These are phyloP conservation scores for Noctua pronuba DNA, from an alignment of 2,888 invertebrate species.

Conservation along the genomic window DNA sequence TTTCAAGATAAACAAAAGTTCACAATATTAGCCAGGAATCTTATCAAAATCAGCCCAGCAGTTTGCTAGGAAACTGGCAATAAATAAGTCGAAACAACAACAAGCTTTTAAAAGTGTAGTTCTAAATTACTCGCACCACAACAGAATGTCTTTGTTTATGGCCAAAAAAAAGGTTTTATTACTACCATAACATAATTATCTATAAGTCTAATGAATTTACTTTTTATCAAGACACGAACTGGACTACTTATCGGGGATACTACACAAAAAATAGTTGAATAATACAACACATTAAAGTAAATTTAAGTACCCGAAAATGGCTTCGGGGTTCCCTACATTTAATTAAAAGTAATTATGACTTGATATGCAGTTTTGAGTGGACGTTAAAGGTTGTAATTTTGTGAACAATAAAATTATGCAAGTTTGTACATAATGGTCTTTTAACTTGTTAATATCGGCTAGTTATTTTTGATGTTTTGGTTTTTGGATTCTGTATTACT, in stretches of 20 bases:
- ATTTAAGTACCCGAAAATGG: conserved; percentile 55
- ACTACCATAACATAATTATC: conserved; percentile 46
- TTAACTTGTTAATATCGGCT: background rate
- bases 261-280: conserved; percentile 60
- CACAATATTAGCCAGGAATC: conserved; percentile 1
- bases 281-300: conserved; percentile 41
- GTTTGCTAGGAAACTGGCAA: conserved; percentile 34
- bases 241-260: conserved; percentile 41
- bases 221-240: conserved; percentile 54
- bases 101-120: conserved; percentile 16
- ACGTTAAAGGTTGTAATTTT: conserved; percentile 53
- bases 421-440: conserved; percentile 10
- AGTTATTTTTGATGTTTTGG: background rate
- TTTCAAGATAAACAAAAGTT: conserved; percentile 13
- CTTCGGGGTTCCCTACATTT: conserved; percentile 52
- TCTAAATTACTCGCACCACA: conserved; percentile 34
- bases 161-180: conserved; percentile 47
- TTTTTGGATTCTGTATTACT: background rate
- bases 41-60: conserved; percentile 37
- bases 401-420: conserved; percentile 53
- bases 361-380: conserved; percentile 50
- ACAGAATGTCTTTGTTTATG: conserved; percentile 57
- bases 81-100: conserved; percentile 49
- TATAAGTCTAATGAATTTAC: conserved; percentile 57
- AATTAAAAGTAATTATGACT: conserved; percentile 57